Base-by-base conservation (phyloP, 2,888 invertebrate species). In the Conus canariensis region DNA sequence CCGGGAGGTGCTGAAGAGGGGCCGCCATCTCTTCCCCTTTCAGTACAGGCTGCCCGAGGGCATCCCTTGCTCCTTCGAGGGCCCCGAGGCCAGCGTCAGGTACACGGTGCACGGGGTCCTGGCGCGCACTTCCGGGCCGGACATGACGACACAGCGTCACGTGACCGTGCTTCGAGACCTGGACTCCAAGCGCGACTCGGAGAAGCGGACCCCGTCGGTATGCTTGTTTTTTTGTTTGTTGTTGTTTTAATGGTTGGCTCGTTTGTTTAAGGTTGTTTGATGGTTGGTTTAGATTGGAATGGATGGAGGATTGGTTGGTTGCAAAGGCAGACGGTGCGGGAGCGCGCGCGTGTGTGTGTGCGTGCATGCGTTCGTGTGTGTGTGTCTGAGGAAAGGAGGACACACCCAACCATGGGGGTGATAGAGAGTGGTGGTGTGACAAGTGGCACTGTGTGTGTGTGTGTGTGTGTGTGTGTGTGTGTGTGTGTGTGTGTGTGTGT, bases 1-100 rank as follows among this genome's bases (percentile, higher is more conserved):
- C 58, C 90, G 94, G 45, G 95, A 95, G 88, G 94, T 95, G 6
- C 90, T 95, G 85, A 94, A 95, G 90, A 92, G 94, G 89, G 95
- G 95, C 19, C 93, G 95, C 82, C 95, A 95, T 91, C 93, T 95
- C 88, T 95, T 95, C 92, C 95, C 95, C 25, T 95, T 95, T 91
- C 94, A 95, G 91, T 95, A 95, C 92, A 93, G 94, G 88, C 92
- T 95, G 19, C 95, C 95, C 8, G 94, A 94, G 60, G 94, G 92
- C 60, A 94, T 95, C 83, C 95, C 95, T 2, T 95, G 95, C 90
- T 95, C 95, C 14, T 95, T 95, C 91, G 95, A 95, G 91, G 95
- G 95, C 6, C 94, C 94, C 0, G 94, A 95, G 89, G 94, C 94
- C 25, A 94, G 94, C 88, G 95, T 95, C 45, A 93, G 95, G 9